Evolutionary conservation across 1,140 invertebrate species (phyloP).

Genomic region (Platorchestia sp.): DNA sequence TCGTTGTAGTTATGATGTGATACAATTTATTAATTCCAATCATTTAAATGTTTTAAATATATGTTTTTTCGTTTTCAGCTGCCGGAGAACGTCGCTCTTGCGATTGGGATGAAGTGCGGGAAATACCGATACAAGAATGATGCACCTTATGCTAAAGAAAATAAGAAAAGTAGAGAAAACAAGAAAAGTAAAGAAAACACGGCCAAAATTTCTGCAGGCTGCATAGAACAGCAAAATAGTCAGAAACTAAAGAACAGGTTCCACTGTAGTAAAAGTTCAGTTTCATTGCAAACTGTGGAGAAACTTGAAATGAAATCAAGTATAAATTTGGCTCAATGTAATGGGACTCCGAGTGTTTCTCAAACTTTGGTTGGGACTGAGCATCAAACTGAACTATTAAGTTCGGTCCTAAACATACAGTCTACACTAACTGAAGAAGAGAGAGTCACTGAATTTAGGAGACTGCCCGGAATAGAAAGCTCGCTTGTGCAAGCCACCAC

Average conservation of each 20-base stretch:
- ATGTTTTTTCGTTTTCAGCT: slow-evolving; percentile 12
- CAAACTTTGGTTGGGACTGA: background rate
- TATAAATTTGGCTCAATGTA: background rate
- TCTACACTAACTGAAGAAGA: background rate
- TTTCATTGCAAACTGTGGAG: background rate
- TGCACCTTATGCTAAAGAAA: background rate
- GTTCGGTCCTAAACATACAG: background rate
- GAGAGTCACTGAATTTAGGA: background rate
- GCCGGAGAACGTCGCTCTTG: background rate
- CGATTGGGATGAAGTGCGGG: background rate
- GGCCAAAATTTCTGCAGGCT: background rate
- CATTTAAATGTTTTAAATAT: background rate
- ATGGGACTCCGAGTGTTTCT: background rate
- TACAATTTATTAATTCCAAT: background rate
- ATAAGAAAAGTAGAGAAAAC: background rate
- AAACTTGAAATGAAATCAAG: background rate
- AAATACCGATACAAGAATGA: background rate
- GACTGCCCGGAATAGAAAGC: background rate
- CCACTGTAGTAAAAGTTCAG: background rate
- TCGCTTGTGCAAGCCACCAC: background rate
- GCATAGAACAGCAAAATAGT: background rate
- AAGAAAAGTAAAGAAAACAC: background rate
- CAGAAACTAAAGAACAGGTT: background rate
- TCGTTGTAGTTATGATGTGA: background rate
- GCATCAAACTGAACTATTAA: background rate